Conservation (phyloP, 2,888 invertebrate species). For the Troides helena region DNA sequence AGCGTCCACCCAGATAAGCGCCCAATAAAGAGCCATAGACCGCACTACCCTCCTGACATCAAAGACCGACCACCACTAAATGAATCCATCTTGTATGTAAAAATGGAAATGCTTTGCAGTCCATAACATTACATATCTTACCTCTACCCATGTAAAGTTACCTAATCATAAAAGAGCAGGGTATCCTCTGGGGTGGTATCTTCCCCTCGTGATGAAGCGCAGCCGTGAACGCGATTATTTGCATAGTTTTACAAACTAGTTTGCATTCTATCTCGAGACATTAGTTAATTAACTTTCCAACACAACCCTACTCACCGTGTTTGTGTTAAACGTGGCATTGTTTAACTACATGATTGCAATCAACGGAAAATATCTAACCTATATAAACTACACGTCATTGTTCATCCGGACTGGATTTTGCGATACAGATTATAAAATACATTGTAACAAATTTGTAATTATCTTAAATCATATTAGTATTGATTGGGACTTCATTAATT, state of each 20-base stretch:
- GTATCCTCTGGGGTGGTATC: constrained; percentile 4
- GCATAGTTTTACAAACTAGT: constrained; percentile 25
- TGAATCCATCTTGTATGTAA: too few species aligned
- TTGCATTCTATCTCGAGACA: constrained; percentile 15
- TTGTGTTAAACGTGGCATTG: constrained; percentile 1
- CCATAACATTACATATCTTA: too few species aligned
- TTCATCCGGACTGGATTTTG: too few species aligned
- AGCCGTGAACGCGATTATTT: constrained; percentile 17
- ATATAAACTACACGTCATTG: background rate
- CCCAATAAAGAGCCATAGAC: too few species aligned
- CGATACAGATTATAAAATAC: too few species aligned
- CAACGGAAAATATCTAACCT: background rate
- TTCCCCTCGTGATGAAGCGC: constrained; percentile 3
- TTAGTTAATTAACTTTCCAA: constrained; percentile 21
- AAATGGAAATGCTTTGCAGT: too few species aligned
- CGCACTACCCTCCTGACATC: too few species aligned
- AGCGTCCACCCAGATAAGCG: too few species aligned
- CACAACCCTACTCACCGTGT: constrained; percentile 17
- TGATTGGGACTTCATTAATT: too few species aligned
- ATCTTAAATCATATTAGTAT: too few species aligned
- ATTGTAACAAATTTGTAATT: too few species aligned
- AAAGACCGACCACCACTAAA: too few species aligned
- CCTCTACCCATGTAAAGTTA: background rate
- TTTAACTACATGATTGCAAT: constrained; percentile 13
- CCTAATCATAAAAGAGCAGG: background rate